Base-by-base conservation (phyloP, 2,797 vertebrate genomes). In the Darevskia mixta region DNA sequence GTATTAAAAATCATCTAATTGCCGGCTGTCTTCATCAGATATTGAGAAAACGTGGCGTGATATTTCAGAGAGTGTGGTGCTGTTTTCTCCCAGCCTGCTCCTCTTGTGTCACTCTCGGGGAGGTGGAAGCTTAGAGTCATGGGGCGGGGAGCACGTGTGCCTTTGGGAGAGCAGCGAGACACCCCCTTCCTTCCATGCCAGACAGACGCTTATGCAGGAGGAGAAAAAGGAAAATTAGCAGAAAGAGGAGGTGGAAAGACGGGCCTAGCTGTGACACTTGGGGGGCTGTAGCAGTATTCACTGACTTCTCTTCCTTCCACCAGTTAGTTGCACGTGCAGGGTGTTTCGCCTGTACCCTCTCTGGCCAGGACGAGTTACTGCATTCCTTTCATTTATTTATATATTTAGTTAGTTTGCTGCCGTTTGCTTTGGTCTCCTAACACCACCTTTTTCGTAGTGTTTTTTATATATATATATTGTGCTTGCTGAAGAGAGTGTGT, bases 61-160 rank as follows among this genome's bases (percentile, higher is more conserved):
- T 43, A 9, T 0, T 4, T 77, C 58, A 5, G 2, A 77, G 77
- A 25, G 72, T 25, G 67, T 89, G 64, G 76, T 86, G 77, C 0
- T 43, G 82, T 80, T 55, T 55, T 55, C 32, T 78, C 58, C 41
- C 82, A 17, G 67, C 35, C 11, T 32, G 1, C 38, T 66, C 73
- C 77, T 83, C 38, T 75, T 32, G 23, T 35, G 27, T 55, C 64
- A 38, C 18, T 55, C 29, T 72, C 45, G n/a, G 43, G 69, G 55
- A 87, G 79, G 79, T 75, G 49, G 27, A 58, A 86, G 90, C 86
- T 84, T 83, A 81, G 5, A 5, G 86, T 82, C 72, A 20, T 80
- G 87, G 87, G 84, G 87, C 85, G 79, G 90, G 90, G 86, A 90
- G 89, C 90, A 93, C 82, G 86, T 91, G 89, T 92, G 88, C 91